Percentiles rank a stretch among this genome's conserved stretches.
phyloP scores from a whole-genome alignment of 2,113 vertebrate genomes.

The Channa maculata region DNA sequence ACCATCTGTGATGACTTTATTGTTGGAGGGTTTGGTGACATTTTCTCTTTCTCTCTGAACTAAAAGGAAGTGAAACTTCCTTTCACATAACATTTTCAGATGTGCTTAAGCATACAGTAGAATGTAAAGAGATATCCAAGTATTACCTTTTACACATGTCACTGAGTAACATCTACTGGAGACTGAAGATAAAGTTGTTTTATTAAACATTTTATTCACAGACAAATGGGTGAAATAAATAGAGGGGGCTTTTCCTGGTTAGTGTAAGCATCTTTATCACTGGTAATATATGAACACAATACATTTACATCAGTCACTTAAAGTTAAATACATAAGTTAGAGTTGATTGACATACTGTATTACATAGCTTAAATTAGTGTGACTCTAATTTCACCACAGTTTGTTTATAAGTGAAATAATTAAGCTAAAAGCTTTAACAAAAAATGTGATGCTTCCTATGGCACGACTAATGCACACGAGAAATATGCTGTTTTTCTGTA shows the following conservation, averaged over 20 bases:
- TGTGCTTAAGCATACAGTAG: no score
- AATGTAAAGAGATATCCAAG: no score
- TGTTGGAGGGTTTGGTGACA: no score
- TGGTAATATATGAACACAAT: conserved; percentile 21
- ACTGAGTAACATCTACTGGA: not conserved
- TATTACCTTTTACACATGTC: no score
- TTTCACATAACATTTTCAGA: no score
- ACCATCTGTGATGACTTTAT: no score
- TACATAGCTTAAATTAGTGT: conserved; percentile 38
- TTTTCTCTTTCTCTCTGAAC: no score
- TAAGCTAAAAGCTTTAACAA: not conserved
- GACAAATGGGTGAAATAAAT: conserved; percentile 64
- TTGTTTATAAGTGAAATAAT: conserved; percentile 8
- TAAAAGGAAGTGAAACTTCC: no score
- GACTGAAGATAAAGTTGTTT: conserved; percentile 3
- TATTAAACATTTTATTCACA: conserved; percentile 73
- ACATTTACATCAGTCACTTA: conserved; percentile 58
- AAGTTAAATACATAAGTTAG: conserved; percentile 76
- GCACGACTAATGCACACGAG: conserved; percentile 49
- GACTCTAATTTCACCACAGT: conserved; percentile 50
- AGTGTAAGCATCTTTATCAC: conserved; percentile 22
- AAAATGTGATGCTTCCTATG: conserved; percentile 26
- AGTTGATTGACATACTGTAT: conserved; percentile 42
- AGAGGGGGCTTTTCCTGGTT: conserved; percentile 25
- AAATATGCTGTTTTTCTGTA: conserved; percentile 39